Evolutionary conservation across 1,140 invertebrate species (phyloP).

Genomic region (Brachionus asplanchnoidis): DNA sequence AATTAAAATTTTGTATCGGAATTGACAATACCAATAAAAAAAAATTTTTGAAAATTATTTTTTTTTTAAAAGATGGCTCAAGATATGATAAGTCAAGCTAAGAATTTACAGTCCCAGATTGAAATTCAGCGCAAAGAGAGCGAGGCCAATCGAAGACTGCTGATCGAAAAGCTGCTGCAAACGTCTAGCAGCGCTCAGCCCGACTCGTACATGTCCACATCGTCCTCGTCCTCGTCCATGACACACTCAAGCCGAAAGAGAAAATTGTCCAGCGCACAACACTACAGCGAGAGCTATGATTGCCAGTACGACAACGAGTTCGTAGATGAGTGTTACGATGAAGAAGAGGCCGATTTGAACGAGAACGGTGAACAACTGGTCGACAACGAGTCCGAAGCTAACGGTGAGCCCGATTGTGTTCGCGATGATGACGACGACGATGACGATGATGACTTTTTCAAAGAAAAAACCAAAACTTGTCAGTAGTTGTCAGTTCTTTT

Average conservation of each 20-base stretch:
- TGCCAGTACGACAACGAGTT: background rate
- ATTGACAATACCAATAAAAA: too few species aligned
- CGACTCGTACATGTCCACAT: background rate
- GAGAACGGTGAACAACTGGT: background rate
- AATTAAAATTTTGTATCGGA: too few species aligned
- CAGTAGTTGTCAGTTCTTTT: background rate
- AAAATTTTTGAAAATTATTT: too few species aligned
- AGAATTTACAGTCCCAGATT: conserved; percentile 11
- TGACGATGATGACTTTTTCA: background rate
- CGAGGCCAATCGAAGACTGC: background rate
- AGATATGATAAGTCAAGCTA: conserved; percentile 15
- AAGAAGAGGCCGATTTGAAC: background rate
- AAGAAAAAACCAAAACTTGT: background rate
- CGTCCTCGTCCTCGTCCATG: background rate
- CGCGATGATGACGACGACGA: background rate
- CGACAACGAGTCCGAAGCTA: background rate
- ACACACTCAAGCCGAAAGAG: background rate
- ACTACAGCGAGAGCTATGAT: background rate
- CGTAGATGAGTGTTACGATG: background rate
- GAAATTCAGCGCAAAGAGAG: conserved; percentile 12
- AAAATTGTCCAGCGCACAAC: background rate
- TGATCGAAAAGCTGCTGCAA: conserved; percentile 4
- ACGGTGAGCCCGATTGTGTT: background rate
- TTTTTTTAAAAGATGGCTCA: background rate
- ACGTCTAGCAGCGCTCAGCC: background rate